Evolutionary conservation across 37 sponge, comb jelly and placozoan species (phyloP), one percentile per base, ranked within the genome.

Genomic region (Theonella swinhoei): DNA sequence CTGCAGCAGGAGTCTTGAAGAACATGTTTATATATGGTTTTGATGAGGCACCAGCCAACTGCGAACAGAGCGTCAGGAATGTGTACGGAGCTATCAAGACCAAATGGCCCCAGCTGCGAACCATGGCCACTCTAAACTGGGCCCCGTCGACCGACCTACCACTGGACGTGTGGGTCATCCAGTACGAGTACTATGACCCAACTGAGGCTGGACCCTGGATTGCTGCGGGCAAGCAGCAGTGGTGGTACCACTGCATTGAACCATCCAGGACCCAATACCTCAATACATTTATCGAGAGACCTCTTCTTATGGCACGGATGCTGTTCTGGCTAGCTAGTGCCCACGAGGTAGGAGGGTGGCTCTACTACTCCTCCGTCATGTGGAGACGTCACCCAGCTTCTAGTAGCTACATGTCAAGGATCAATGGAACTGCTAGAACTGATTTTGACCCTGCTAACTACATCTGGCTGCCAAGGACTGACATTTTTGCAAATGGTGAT

Each of bases 401-500:
- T 4, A 80, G 23, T 24, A 26, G 70, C 19, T 22, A 32, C 70
- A 68, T 80, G 35, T 20, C 32, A 34, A 37, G 70, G 0, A 30
- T 80, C 26, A 41, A 69, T 24, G 54, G 59, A 30, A 80, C 81
- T 0, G 81, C 81, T 5, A 32, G 81, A 8, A 80, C 75, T 28
- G 83, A 83, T 59, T 83, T 74, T 83, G 83, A 74, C 42, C 74
- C 75, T 62, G 83, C 64, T 34, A 83, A 72, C 75, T 72, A 83
- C 26, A 77, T 83, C 43, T 80, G 81, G 81, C 41, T 40, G 4
- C 81, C 81, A 24, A 42, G 36, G 70, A 80, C 81, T 0, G 71
- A 80, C 61, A 80, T 80, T 64, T 80, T 80, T 74, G 83, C 72
- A 24, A 83, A 83, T 62, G 83, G 83, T 31, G 83, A 83, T 83